phyloP scores from a whole-genome alignment of 2,113 vertebrate genomes.

The Pseudorasbora parva region DNA sequence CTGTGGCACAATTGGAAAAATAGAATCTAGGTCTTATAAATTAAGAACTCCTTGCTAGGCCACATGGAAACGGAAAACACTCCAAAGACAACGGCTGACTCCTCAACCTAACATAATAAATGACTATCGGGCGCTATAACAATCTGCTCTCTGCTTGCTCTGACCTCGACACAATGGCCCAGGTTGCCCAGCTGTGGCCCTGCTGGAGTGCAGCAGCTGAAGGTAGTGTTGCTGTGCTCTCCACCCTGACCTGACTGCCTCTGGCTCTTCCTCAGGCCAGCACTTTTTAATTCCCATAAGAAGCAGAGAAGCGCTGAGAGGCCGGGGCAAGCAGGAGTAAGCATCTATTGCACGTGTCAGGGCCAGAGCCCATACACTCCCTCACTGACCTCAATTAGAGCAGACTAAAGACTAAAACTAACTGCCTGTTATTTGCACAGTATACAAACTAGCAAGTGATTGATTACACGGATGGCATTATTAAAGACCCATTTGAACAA shows the following conservation, averaged over 20 bases:
- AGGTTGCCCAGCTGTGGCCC: conserved; percentile 70
- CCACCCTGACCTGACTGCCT: conserved; percentile 70
- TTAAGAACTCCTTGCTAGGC: conserved; percentile 57
- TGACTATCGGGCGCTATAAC: conserved; percentile 71
- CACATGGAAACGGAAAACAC: conserved; percentile 49
- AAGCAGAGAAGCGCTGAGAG: conserved; percentile 44
- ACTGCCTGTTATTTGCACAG: conserved; percentile 65
- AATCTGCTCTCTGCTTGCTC: conserved; percentile 72
- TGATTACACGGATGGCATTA: conserved; percentile 31
- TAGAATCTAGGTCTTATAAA: conserved; percentile 60
- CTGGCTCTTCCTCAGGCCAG: conserved; percentile 71
- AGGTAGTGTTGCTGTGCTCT: conserved; percentile 74
- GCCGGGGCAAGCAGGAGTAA: conserved; percentile 69
- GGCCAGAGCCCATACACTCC: conserved; percentile 69
- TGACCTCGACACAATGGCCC: conserved; percentile 76
- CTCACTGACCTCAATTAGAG: conserved; percentile 73
- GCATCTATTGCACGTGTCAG: conserved; percentile 77
- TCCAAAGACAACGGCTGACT: conserved; percentile 53
- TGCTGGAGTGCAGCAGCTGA: conserved; percentile 74
- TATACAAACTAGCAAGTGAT: conserved; percentile 53
- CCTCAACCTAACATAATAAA: conserved; percentile 71
- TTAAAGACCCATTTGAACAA: neutral
- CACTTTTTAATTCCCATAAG: conserved; percentile 77
- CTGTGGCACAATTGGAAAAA: conserved; percentile 57
- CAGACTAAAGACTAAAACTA: conserved; percentile 65